Evolutionary conservation across 2,888 invertebrate genomes (phyloP).

Genomic region (Hermaeophaga mercurialis): DNA sequence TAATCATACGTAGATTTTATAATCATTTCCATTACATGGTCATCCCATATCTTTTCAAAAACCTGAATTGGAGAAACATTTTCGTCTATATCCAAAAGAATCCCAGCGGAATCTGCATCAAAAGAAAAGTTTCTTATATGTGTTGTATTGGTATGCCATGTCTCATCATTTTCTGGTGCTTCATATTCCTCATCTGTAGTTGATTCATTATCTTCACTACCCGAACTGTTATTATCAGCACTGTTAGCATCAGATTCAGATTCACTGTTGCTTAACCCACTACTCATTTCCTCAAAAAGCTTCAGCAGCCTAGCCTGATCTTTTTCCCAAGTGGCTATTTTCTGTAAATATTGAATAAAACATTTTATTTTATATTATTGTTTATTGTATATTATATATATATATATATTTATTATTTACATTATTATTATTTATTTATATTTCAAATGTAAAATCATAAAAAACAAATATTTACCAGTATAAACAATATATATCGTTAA

Average conservation of each 20-base stretch:
- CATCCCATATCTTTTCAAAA: slow-evolving; percentile 35
- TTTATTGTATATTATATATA: slow-evolving; percentile 13
- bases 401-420: slow-evolving; percentile 1
- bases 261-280: slow-evolving; percentile 11
- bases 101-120: not conserved
- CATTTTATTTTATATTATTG: slow-evolving; percentile 13
- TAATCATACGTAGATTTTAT: not conserved
- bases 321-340: not conserved
- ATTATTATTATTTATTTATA: slow-evolving; percentile 13
- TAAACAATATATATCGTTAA: slow-evolving; percentile 14
- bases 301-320: slow-evolving; percentile 3
- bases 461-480: slow-evolving; percentile 20
- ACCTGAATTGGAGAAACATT: slow-evolving; percentile 37
- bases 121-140: slow-evolving; percentile 1
- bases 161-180: slow-evolving; percentile 4
- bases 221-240: not conserved
- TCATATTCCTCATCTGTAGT: not conserved
- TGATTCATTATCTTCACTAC: not conserved
- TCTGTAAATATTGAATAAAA: too few species aligned
- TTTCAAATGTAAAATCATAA: slow-evolving; percentile 19
- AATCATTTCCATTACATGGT: slow-evolving; percentile 11
- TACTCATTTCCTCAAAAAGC: slow-evolving; percentile 9
- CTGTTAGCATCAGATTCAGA: slow-evolving; percentile 2
- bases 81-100: slow-evolving; percentile 45
- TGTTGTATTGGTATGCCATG: slow-evolving; percentile 6